A percentile compares a stretch with the other conserved stretches of the same genome.
Conservation (phyloP, 2,113 vertebrate genomes). For the Cygnus atratus region DNA sequence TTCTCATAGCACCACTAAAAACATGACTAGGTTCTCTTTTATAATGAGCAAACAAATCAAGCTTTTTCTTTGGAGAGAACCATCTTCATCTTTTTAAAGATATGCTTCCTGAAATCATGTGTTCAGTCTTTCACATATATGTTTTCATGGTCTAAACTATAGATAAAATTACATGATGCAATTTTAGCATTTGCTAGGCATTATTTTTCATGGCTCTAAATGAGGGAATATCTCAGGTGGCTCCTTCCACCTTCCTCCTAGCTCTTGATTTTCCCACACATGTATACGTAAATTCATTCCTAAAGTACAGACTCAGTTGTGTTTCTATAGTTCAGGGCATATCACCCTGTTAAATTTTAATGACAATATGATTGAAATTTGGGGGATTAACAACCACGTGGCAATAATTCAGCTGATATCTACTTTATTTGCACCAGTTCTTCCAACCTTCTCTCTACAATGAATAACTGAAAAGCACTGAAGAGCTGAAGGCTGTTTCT, state of each 20-base stretch:
- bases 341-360: conserved; percentile 7
- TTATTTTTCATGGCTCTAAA: not conserved
- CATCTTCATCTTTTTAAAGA: not conserved
- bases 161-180: not conserved
- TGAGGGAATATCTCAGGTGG: not conserved
- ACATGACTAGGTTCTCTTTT: not conserved
- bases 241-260: not conserved
- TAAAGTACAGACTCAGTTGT: not conserved
- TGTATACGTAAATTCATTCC: not conserved
- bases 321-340: not conserved
- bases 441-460: conserved; percentile 26
- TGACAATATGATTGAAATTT: conserved; percentile 5
- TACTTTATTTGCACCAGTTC: conserved; percentile 27
- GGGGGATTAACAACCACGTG: not conserved
- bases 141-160: not conserved
- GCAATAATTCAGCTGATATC: conserved; percentile 17
- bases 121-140: not conserved
- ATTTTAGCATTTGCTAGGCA: not conserved
- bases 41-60: not conserved
- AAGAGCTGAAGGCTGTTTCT: conserved; percentile 56
- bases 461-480: conserved; percentile 16
- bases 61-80: not conserved
- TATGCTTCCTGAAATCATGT: not conserved
- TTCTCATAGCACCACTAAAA: not conserved
- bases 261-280: not conserved